These are phyloP conservation scores for Matsumurasca onukii DNA, from an alignment of 1,140 invertebrate genomes.

Conservation along the genomic window DNA sequence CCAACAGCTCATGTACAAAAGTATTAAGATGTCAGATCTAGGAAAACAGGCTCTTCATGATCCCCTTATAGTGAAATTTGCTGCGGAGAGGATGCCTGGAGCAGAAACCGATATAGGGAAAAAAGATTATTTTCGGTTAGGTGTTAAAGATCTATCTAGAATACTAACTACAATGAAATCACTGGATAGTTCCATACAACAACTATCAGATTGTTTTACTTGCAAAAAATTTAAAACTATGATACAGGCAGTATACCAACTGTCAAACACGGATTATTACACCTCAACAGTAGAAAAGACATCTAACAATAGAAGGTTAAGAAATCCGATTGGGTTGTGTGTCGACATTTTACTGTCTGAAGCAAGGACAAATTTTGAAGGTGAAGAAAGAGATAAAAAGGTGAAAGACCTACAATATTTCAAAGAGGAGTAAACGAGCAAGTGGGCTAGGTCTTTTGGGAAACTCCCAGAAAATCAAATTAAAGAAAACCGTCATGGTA, in stretches of 20 bases:
- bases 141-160: too few relatives aligned
- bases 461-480: background rate
- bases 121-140: too few relatives aligned
- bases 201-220: too few relatives aligned
- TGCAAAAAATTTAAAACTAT: background rate
- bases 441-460: background rate
- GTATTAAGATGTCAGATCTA: too few relatives aligned
- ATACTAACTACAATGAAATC: too few relatives aligned
- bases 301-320: background rate
- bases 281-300: background rate
- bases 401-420: background rate
- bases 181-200: too few relatives aligned
- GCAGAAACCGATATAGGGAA: too few relatives aligned
- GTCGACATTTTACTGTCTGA: background rate
- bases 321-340: background rate
- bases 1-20: background rate
- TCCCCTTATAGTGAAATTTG: too few relatives aligned
- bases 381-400: background rate
- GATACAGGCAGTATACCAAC: too few relatives aligned
- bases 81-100: background rate
- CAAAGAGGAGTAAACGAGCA: background rate
- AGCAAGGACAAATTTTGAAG: background rate
- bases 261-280: too few relatives aligned
- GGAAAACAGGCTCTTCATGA: too few relatives aligned
- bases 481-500: background rate